Conservation (phyloP, 2,888 invertebrate species). For the Eretmocerus hayati region DNA sequence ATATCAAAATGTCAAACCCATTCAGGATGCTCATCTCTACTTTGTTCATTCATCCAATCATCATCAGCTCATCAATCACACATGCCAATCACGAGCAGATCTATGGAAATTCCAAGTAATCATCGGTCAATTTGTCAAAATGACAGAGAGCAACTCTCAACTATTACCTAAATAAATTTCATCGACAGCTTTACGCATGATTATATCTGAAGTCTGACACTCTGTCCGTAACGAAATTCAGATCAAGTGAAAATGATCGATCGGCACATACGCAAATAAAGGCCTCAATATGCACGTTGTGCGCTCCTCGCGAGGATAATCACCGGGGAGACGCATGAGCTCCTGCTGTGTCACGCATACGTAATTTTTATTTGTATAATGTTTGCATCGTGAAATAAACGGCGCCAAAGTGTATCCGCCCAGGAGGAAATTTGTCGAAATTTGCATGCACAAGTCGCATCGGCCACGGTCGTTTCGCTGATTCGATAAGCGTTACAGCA, state of each 20-base stretch:
- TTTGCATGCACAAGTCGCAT: conserved; percentile 38
- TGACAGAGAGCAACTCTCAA: background rate
- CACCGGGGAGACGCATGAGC: background rate
- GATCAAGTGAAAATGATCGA: too few relatives aligned
- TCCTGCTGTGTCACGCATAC: conserved; percentile 6
- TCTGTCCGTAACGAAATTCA: too few relatives aligned
- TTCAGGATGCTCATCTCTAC: too few relatives aligned
- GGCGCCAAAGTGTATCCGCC: conserved; percentile 9
- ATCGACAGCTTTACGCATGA: too few relatives aligned
- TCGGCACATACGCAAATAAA: conserved; percentile 17
- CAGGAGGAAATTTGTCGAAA: conserved; percentile 36
- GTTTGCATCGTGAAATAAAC: background rate
- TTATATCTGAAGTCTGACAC: too few relatives aligned
- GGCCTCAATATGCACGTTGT: background rate
- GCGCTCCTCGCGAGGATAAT: conserved; percentile 24
- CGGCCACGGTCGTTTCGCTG: conserved; percentile 18
- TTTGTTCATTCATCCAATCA: background rate
- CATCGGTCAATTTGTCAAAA: conserved; percentile 2
- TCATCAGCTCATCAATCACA: background rate
- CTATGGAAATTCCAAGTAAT: background rate
- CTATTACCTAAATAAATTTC: too few relatives aligned
- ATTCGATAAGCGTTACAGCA: too few relatives aligned
- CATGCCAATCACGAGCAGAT: background rate
- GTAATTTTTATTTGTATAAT: background rate
- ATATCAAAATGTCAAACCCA: too few relatives aligned